Conservation (phyloP, 2,888 invertebrate species). For the Enchytraeus crypticus region DNA sequence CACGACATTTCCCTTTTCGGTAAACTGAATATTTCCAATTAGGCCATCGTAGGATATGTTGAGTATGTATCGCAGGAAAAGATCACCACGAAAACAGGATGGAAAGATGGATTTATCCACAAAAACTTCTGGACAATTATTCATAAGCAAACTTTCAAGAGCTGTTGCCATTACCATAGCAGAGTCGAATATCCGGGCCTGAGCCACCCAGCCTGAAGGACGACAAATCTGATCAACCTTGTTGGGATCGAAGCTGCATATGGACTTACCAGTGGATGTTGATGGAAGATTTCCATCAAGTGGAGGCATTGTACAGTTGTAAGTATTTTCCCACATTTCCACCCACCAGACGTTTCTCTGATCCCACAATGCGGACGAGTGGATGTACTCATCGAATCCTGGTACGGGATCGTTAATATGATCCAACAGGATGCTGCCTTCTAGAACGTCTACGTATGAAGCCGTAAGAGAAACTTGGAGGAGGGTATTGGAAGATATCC, state of each 20-base stretch:
- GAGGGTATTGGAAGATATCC: conserved; percentile 9
- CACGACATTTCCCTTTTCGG: conserved; percentile 32
- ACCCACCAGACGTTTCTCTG: conserved; percentile 8
- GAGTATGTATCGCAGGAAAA: conserved; percentile 28
- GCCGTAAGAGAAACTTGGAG: too few relatives aligned
- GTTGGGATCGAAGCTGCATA: neutral
- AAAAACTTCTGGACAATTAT: conserved; percentile 28
- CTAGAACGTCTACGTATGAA: conserved; percentile 9
- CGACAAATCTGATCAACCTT: neutral
- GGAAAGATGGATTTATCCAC: neutral
- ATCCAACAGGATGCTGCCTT: conserved; percentile 5
- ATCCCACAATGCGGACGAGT: neutral
- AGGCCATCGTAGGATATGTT: conserved; percentile 29
- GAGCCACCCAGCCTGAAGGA: neutral
- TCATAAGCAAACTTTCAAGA: conserved; percentile 27
- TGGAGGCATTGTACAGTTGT: conserved; percentile 1
- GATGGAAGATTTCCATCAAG: too few relatives aligned
- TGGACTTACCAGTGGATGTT: too few relatives aligned
- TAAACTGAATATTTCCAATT: conserved; percentile 31
- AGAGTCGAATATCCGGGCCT: conserved; percentile 28
- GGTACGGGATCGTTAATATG: neutral
- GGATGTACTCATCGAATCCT: neutral
- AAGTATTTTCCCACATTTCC: neutral
- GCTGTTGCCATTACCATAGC: conserved; percentile 32
- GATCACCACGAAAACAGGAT: conserved; percentile 27